phyloP scores from a whole-genome alignment of 2,888 invertebrate genomes.

The Ferdinandea cuprea region DNA sequence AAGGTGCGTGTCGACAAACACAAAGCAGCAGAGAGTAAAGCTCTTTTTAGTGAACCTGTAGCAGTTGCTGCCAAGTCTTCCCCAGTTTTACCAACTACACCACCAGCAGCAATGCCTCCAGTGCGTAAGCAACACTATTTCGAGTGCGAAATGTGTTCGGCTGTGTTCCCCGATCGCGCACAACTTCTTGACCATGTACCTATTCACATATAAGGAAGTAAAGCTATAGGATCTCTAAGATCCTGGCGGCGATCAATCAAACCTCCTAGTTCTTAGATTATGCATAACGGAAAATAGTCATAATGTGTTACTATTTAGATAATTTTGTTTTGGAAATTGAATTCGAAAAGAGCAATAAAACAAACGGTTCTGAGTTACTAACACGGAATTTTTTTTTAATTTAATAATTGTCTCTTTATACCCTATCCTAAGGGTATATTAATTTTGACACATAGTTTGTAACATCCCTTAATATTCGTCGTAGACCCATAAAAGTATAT shows the following conservation, averaged over 20 bases:
- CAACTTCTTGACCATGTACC: constrained; percentile 91
- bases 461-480: too few species aligned
- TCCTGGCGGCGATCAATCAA: constrained; percentile 35
- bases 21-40: constrained; percentile 17
- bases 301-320: constrained; percentile 32
- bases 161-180: constrained; percentile 89
- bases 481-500: too few species aligned
- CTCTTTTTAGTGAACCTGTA: constrained; percentile 20
- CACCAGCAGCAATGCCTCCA: constrained; percentile 32
- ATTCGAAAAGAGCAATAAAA: constrained; percentile 57
- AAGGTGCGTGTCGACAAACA: constrained; percentile 38
- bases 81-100: constrained; percentile 31
- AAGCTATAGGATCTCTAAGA: constrained; percentile 32
- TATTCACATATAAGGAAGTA: constrained; percentile 86
- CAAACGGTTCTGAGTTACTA: constrained; percentile 44
- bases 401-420: too few species aligned
- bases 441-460: not conserved
- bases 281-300: constrained; percentile 30
- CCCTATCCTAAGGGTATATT: not conserved
- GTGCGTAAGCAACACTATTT: constrained; percentile 84
- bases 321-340: constrained; percentile 37
- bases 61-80: not conserved
- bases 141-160: constrained; percentile 92
- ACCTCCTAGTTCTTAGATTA: constrained; percentile 48
- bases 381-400: not conserved